Conservation (phyloP, 64 coral and sea anemone genomes). For the Actinia tenebrosa region DNA sequence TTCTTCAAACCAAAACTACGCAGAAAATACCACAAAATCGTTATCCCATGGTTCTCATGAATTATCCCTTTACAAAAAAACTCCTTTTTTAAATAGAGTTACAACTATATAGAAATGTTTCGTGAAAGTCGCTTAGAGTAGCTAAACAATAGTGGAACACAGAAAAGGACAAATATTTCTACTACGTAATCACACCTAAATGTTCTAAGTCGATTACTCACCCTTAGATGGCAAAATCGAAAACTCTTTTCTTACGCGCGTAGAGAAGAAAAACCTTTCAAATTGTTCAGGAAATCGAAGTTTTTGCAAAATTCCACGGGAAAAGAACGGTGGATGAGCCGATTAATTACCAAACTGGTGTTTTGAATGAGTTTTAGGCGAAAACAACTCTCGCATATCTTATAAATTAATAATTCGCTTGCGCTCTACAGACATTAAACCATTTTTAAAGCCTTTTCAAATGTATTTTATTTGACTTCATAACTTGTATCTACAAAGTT, state of each 20-base stretch:
- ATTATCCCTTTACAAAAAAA: neutral
- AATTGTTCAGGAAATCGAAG: neutral
- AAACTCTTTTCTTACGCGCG: neutral
- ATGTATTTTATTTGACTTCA: slow-evolving; percentile 43
- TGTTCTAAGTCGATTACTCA: neutral
- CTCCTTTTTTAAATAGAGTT: too few species aligned
- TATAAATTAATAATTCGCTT: slow-evolving; percentile 63
- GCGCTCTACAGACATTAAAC: neutral
- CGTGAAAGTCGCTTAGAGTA: neutral
- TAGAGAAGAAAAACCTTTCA: neutral
- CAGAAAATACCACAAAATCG: neutral
- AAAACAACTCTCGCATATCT: slow-evolving; percentile 56
- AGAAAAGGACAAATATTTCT: neutral
- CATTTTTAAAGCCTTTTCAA: slow-evolving; percentile 48
- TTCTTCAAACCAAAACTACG: neutral
- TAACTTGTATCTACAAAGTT: slow-evolving; percentile 53
- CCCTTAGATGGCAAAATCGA: neutral
- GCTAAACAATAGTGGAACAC: neutral
- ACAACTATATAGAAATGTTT: neutral
- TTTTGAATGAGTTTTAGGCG: slow-evolving; percentile 40
- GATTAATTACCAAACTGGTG: slow-evolving; percentile 26
- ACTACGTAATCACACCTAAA: slow-evolving; percentile 11
- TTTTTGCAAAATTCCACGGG: neutral
- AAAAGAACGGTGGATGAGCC: neutral
- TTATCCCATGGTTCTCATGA: neutral